Evolutionary conservation across 2,113 vertebrate genomes (phyloP), one percentile per base, ranked within the genome.

Genomic region (Nycticebus coucang): DNA sequence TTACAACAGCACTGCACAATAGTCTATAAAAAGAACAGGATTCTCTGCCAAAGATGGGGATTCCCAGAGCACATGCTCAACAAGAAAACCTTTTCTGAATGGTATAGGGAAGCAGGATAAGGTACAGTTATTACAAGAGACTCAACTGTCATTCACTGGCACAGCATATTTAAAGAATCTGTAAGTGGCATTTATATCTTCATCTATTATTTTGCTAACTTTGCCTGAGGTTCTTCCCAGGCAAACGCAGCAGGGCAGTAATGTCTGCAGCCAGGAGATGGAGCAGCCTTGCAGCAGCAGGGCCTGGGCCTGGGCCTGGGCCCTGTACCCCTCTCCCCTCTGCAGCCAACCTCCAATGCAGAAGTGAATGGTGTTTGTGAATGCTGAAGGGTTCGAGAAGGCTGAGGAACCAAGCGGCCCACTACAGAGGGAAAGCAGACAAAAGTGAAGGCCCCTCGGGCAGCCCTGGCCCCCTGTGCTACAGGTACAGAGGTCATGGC

Each of bases 331-430:
- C 7, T 2, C 30, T 35, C 3, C 11, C 35, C 59, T 35, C 28
- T 45, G 55, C 26, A 66, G 69, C 55, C 17, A 24, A 4, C 41
- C 8, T 17, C 0, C 59, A 21, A 1, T 0, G 11, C 12, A 77
- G 53, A 64, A 64, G 0, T 10, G 62, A 64, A 64, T 64, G 11
- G 45, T 30, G 13, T 41, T 14, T 24, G 24, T 5, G 0, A 53
- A 69, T 18, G 41, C 9, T 7, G 9, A 4, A 45, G 0, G 10
- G 13, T n/a, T n/a, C 5, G 35, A 0, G 26, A 0, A 10, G n/a
- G 21, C 66, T 1, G 3, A 53, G 30, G 37, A n/a, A 28, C 68
- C 30, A 45, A 45, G 55, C 14, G 2, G 30, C 33, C 10, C 7
- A 24, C 8, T 35, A 7, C 5, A 19, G 4, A 41, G 35, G 14